These are phyloP conservation scores for Macrosteles quadrilineatus DNA, from an alignment of 1,140 invertebrate genomes.

Conservation along the genomic window DNA sequence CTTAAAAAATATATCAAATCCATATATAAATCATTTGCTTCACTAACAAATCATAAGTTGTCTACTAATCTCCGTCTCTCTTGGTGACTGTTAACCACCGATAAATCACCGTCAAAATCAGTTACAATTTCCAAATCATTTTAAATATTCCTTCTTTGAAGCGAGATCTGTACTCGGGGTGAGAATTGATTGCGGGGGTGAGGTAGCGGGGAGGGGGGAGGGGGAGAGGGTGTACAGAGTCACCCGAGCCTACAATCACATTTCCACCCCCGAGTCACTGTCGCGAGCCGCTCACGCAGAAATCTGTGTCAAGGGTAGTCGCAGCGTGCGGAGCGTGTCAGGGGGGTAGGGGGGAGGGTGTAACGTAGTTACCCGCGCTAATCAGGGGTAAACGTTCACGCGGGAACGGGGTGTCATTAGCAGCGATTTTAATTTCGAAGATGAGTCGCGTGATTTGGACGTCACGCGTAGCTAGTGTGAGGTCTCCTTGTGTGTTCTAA, in stretches of 20 bases:
- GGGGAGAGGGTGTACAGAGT: background rate
- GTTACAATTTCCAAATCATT: too few species aligned
- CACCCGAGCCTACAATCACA: constrained; percentile 15
- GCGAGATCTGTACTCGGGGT: too few species aligned
- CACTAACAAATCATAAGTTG: too few species aligned
- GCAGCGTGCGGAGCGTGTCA: background rate
- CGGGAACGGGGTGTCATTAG: background rate
- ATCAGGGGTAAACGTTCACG: constrained; percentile 21
- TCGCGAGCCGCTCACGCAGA: constrained; percentile 13
- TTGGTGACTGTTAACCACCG: too few species aligned
- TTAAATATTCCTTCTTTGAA: too few species aligned
- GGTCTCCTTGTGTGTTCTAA: too few species aligned
- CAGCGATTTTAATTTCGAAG: background rate
- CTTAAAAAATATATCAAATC: too few species aligned
- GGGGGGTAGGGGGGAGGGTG: background rate
- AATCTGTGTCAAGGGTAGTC: constrained; percentile 20
- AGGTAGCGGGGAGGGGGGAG: background rate
- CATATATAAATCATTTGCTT: too few species aligned
- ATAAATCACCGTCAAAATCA: too few species aligned
- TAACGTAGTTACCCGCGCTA: constrained; percentile 2
- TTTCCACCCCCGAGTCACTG: constrained; percentile 16
- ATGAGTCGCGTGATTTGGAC: background rate
- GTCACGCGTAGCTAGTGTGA: too few species aligned
- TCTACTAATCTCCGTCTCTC: too few species aligned
- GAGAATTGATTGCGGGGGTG: constrained; percentile 10